Percentiles rank a stretch among this genome's conserved stretches.
phyloP scores from a whole-genome alignment of 2,797 vertebrate genomes.

The Clarias fuscus region DNA sequence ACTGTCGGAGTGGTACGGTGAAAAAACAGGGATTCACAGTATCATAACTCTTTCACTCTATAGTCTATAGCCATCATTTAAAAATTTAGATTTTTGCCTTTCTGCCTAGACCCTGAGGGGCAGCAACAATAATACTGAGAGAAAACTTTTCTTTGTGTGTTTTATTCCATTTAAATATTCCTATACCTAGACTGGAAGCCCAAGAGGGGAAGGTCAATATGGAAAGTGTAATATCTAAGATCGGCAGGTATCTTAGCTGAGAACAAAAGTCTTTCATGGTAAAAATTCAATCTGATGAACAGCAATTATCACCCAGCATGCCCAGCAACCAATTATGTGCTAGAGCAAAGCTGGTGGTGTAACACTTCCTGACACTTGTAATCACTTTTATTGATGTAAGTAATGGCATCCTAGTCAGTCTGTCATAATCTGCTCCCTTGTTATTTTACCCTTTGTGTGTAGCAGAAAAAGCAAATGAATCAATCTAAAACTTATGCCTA shows the following conservation, averaged over 20 bases:
- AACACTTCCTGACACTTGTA: slow-evolving; percentile 41
- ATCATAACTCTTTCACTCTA: slow-evolving; percentile 12
- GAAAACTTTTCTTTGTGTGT: slow-evolving; percentile 16
- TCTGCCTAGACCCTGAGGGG: slow-evolving; percentile 12
- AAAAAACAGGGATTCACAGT: slow-evolving; percentile 24
- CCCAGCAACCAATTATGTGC: slow-evolving; percentile 63
- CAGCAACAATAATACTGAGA: slow-evolving; percentile 1
- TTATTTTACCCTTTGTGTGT: slow-evolving; percentile 27
- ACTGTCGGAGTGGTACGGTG: not conserved
- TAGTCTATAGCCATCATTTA: slow-evolving; percentile 16
- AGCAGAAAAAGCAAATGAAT: not conserved
- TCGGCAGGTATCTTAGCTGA: slow-evolving; percentile 42
- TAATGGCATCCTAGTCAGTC: slow-evolving; percentile 18
- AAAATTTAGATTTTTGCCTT: not conserved
- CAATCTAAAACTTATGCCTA: slow-evolving; percentile 16
- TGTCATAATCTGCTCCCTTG: slow-evolving; percentile 34
- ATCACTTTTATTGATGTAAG: slow-evolving; percentile 37
- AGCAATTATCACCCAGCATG: slow-evolving; percentile 69
- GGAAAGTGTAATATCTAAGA: slow-evolving; percentile 36
- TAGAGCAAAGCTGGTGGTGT: slow-evolving; percentile 61
- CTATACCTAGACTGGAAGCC: not conserved
- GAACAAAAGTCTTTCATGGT: slow-evolving; percentile 29
- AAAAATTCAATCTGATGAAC: slow-evolving; percentile 60
- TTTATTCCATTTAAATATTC: not conserved
- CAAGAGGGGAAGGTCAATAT: slow-evolving; percentile 27